Base-by-base conservation (phyloP, 2,113 vertebrate species). In the Hippocampus abdominalis region DNA sequence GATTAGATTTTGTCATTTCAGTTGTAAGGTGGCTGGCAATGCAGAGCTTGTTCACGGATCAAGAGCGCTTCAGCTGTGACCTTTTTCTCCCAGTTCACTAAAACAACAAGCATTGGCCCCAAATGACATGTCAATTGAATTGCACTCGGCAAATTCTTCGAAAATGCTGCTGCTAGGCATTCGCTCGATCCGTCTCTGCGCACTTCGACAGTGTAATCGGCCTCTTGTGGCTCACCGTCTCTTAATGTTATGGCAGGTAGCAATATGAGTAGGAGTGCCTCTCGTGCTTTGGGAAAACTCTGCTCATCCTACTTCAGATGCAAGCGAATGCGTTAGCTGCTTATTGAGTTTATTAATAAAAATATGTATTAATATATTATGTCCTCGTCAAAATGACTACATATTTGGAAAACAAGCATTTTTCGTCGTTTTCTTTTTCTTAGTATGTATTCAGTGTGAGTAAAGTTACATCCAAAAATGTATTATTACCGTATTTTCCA, bases 151-250 rank as follows among this genome's bases (percentile, higher is more conserved):
- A 72, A 80, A 71, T 71, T 67, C 53, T 68, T 69, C 8, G 64
- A 64, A 75, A 44, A 25, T 64, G 44, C 39, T 11, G 15, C 25
- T 36, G 36, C 72, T 3, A 56, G 62, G 64, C 63, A 48, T 67
- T 40, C 7, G 46, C 32, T 53, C 11, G n/a, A 75, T 81, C 53
- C 16, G 63, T 73, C 69, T 78, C 66, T 27, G 70, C 48, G 42
- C 61, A 71, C 42, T 70, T 74, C 71, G 74, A 25, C 15, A 59
- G 63, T 42, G 42, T 70, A 63, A 74, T 74, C 74, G n/a, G 70
- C 72, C 71, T 74, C 32, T 57, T 11, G 70, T 75, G 70, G 71
- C 69, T 79, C 54, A 64, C 69, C 61, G 72, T 72, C 77, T 70
- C 57, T 79, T 70, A 40, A 71, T 49, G 70, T 78, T 15, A 78